Evolutionary conservation across 2,888 invertebrate genomes (phyloP).

Genomic region (Dryococelus australis): DNA sequence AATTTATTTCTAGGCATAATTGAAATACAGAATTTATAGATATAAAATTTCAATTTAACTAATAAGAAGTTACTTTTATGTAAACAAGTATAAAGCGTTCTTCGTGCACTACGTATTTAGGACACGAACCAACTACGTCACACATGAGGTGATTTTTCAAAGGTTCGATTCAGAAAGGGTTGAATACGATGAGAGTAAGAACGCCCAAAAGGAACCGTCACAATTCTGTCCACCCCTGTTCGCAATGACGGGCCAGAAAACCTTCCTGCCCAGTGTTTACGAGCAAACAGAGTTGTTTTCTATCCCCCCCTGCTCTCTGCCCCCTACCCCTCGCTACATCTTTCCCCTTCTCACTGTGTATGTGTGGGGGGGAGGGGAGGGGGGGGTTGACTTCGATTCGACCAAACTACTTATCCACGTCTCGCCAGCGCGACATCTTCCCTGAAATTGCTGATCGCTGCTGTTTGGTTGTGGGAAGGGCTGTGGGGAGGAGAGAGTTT

Average conservation of each 20-base stretch:
- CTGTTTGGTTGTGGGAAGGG: too few relatives aligned
- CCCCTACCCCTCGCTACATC: too few relatives aligned
- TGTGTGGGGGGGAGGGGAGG: background rate
- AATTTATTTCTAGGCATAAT: too few relatives aligned
- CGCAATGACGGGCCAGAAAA: background rate
- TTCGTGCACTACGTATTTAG: too few relatives aligned
- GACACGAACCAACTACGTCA: too few relatives aligned
- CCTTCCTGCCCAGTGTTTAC: background rate
- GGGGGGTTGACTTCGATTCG: constrained; percentile 23
- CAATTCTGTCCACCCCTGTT: background rate
- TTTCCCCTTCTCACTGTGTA: background rate
- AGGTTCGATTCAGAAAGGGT: too few relatives aligned
- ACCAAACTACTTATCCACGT: constrained; percentile 22
- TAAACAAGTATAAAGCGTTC: too few relatives aligned
- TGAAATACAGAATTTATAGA: too few relatives aligned
- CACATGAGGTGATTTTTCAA: too few relatives aligned
- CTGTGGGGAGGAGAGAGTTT: background rate
- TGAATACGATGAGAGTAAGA: too few relatives aligned
- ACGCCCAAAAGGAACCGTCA: background rate
- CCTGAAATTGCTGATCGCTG: background rate
- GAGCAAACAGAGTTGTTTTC: constrained; percentile 24
- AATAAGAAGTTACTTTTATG: too few relatives aligned
- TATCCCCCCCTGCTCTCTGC: background rate
- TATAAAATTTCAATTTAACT: too few relatives aligned
- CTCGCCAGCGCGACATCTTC: background rate